These are phyloP conservation scores for Hydrolagus affinis DNA, from an alignment of 2,113 vertebrate genomes.

Conservation along the genomic window DNA sequence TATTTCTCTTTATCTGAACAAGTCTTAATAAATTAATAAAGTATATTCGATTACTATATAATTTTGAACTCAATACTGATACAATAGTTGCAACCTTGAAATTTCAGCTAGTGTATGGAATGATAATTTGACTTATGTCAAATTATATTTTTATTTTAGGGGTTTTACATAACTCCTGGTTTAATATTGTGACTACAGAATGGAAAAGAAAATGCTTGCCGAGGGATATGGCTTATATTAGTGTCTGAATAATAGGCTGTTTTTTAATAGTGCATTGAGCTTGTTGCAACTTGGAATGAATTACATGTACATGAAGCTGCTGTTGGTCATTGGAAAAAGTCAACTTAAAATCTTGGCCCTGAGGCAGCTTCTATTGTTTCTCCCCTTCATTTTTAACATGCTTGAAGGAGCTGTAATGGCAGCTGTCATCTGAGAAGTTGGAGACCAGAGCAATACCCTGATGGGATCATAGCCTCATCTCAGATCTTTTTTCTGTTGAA, in stretches of 20 bases:
- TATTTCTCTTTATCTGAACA: background rate
- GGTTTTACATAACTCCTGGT: background rate
- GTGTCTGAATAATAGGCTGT: conserved; percentile 17
- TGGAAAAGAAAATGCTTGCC: conserved; percentile 2
- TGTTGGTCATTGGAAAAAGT: conserved; percentile 38
- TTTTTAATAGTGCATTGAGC: conserved; percentile 26
- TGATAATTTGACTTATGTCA: background rate
- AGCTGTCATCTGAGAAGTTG: conserved; percentile 42
- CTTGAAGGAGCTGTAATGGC: conserved; percentile 38
- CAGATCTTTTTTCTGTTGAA: background rate
- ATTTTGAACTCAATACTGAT: background rate
- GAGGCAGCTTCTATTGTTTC: conserved; percentile 37
- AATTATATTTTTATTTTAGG: background rate
- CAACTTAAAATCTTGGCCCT: conserved; percentile 35
- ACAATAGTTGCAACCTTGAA: too few species aligned
- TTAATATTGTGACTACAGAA: conserved; percentile 12
- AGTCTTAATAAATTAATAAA: background rate
- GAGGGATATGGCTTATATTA: background rate
- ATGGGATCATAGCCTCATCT: conserved; percentile 29
- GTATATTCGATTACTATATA: background rate
- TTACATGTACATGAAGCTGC: conserved; percentile 36
- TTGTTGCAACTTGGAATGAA: conserved; percentile 37
- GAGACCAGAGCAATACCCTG: conserved; percentile 29
- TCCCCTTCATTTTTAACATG: conserved; percentile 39
- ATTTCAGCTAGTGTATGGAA: background rate